Percentiles rank a stretch among this genome's conserved stretches.
These are phyloP conservation scores for Centropus unirufus DNA, from an alignment of 2,113 vertebrate species.

Conservation along the genomic window DNA sequence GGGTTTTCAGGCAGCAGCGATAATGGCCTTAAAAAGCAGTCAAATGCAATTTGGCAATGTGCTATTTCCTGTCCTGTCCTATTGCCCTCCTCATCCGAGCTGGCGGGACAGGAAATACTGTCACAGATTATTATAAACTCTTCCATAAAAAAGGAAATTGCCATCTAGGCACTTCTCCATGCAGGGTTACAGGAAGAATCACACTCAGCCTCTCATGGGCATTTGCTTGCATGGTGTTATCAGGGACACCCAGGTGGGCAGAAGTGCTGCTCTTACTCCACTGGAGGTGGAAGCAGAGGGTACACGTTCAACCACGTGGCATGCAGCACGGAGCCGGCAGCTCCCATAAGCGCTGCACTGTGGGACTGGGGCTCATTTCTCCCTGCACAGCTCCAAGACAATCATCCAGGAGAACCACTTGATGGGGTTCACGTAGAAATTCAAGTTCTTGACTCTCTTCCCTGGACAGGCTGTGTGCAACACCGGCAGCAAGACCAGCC, in stretches of 20 bases:
- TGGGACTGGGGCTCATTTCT: not conserved
- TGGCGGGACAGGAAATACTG: slow-evolving; percentile 50
- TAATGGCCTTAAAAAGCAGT: slow-evolving; percentile 24
- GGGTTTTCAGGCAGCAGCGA: not conserved
- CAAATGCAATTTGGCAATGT: not conserved
- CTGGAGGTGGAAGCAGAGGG: not conserved
- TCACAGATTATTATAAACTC: not conserved
- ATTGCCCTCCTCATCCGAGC: not conserved
- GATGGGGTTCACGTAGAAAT: not conserved
- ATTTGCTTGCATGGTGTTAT: rapidly evolving
- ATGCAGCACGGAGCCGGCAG: not conserved
- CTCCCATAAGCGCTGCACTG: rapidly evolving
- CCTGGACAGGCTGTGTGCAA: not conserved
- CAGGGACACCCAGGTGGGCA: rapidly evolving
- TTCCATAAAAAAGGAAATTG: not conserved
- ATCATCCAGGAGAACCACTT: rapidly evolving
- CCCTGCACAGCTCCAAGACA: not conserved
- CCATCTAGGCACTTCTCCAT: not conserved
- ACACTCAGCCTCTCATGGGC: rapidly evolving
- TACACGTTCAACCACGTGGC: rapidly evolving
- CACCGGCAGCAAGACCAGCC: not conserved
- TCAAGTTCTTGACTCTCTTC: not conserved
- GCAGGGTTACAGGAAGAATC: not conserved
- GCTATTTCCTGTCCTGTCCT: slow-evolving; percentile 31
- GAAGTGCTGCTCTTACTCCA: not conserved